Percentiles rank a stretch among this genome's conserved stretches.
Conservation (phyloP, 2,797 vertebrate genomes). For the Spheniscus humboldti region DNA sequence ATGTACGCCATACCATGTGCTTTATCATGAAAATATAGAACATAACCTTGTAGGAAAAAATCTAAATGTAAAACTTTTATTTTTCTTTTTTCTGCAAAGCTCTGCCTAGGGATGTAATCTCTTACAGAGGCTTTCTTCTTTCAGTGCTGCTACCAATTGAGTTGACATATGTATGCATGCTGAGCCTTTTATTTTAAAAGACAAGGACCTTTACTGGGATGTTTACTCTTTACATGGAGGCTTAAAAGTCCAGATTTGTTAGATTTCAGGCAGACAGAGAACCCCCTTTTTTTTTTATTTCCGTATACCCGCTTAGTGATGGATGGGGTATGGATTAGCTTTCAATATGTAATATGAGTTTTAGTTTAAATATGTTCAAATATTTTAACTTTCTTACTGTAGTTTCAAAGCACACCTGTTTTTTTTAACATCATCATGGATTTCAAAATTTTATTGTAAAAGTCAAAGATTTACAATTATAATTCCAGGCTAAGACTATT, state of each 20-base stretch:
- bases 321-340: neutral
- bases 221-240: neutral
- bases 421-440: neutral
- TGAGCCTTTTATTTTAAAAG: neutral
- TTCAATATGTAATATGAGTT: neutral
- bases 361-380: neutral
- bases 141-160: neutral
- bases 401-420: neutral
- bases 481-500: conserved; percentile 74
- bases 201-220: neutral
- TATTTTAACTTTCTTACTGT: neutral
- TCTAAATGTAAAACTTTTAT: neutral
- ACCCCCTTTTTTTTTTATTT: neutral
- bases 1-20: conserved; percentile 68
- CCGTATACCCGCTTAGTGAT: neutral
- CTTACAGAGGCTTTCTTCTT: neutral
- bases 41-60: neutral
- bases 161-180: neutral
- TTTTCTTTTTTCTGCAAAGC: neutral
- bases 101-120: neutral
- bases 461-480: neutral
- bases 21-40: neutral
- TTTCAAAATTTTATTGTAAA: neutral
- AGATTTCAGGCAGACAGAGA: neutral
- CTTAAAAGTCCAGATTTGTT: neutral